Conservation (phyloP, 2,797 vertebrate species). For the Odontamblyopus lacepedii region DNA sequence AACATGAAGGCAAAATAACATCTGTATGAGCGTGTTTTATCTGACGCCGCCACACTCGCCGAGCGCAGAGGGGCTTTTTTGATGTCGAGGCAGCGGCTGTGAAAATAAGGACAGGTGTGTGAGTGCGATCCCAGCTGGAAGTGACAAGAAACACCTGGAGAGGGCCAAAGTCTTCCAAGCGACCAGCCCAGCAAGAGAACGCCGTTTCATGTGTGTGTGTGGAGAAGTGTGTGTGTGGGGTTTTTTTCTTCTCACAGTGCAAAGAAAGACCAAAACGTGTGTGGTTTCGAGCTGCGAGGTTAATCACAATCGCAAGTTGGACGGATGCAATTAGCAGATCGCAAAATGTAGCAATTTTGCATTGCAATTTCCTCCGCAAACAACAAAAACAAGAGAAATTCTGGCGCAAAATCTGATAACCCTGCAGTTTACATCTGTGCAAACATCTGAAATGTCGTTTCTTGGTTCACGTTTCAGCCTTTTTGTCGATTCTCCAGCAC, state of each 20-base stretch:
- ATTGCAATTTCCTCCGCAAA: too few species aligned
- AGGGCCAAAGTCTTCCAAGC: slow-evolving; percentile 58
- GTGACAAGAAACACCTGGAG: slow-evolving; percentile 75
- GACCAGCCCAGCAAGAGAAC: slow-evolving; percentile 52
- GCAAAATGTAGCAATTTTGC: too few species aligned
- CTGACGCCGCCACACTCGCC: slow-evolving; percentile 4
- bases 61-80: slow-evolving; percentile 7
- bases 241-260: background rate
- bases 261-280: slow-evolving; percentile 13
- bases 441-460: too few species aligned
- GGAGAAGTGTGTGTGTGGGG: background rate
- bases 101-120: slow-evolving; percentile 63
- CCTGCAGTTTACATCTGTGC: too few species aligned
- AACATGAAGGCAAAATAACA: slow-evolving; percentile 19
- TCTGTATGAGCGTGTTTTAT: slow-evolving; percentile 39
- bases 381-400: too few species aligned
- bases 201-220: background rate
- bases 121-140: slow-evolving; percentile 69
- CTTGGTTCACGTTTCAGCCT: too few species aligned
- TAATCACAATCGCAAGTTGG: too few species aligned
- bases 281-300: background rate
- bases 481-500: too few species aligned
- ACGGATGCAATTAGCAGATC: too few species aligned
- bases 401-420: too few species aligned
- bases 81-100: slow-evolving; percentile 18